Base-by-base conservation (phyloP, 2,113 vertebrate genomes). In the Ondatra zibethicus region DNA sequence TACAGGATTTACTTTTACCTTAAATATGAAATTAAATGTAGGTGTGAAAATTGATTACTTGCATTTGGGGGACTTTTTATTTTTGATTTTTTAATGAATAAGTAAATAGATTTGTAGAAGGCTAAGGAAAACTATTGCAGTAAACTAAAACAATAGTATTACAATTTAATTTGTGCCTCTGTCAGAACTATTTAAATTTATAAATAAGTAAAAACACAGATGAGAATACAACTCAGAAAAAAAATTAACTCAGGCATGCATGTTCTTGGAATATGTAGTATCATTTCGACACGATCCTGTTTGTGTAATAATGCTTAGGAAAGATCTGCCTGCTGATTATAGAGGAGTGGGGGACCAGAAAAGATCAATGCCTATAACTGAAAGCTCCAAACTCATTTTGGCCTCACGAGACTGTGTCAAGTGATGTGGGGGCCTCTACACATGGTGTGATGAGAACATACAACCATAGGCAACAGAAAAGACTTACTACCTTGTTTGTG, bases 21-120 rank as follows among this genome's bases (percentile, higher is more conserved):
- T 90, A 77, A 50, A 29, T 66, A 82, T 89, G 55, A 92, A 92
- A 78, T 80, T 63, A 95, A 93, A 14, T 91, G 42, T 58, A 84
- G 12, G 10, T 39, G 0, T 82, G 66, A 87, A 11, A 73, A 72
- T 5, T 55, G 1, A 29, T 61, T n/a, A 12, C 19, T 39, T 82
- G 72, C 16, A 52, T 58, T 1, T 70, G 75, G 89, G 50, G 61
- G 17, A 19, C 45, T 85, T 88, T 93, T 70, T 3, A 31, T 76
- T 27, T 94, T 50, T 63, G 12, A 17, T 63, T 47, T 6, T 85
- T 36, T 81, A 70, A 52, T 45, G 87, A 77, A 72, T 42, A 81
- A 91, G 17, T 31, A 81, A 91, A 23, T 27, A 3, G 19, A 8
- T 55, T 58, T 68, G 78, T 16, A 85, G 3, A 0, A 11, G 31